A percentile compares a stretch with the other conserved stretches of the same genome.
phyloP scores from a whole-genome alignment of 2,797 vertebrate genomes.

The Sebastes iracundus region DNA sequence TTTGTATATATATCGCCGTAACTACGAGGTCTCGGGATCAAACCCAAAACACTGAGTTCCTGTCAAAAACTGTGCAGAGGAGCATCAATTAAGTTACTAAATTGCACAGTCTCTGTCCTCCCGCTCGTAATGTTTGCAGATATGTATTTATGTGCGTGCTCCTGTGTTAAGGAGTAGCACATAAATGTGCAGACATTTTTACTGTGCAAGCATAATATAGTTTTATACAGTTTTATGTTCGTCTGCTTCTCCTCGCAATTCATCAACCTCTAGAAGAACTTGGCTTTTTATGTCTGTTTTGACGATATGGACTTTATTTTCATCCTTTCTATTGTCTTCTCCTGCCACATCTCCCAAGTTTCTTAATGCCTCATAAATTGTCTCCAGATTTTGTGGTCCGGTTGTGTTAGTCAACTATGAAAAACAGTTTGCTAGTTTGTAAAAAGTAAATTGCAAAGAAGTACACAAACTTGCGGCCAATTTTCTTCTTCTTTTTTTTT shows the following conservation, averaged over 20 bases:
- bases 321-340: constrained; percentile 54
- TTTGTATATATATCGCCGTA: neutral
- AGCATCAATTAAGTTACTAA: constrained; percentile 13
- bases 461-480: constrained; percentile 3
- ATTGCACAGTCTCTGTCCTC: constrained; percentile 5
- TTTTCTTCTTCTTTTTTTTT: neutral
- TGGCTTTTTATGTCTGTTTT: constrained; percentile 50
- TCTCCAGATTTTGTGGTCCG: constrained; percentile 67
- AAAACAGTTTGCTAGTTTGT: constrained; percentile 30
- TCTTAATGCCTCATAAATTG: constrained; percentile 60
- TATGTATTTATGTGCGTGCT: neutral
- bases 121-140: neutral
- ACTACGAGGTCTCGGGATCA: neutral
- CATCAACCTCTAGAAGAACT: constrained; percentile 30
- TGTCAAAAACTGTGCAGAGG: constrained; percentile 7
- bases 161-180: constrained; percentile 5
- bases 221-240: constrained; percentile 30
- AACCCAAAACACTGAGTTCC: neutral
- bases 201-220: neutral
- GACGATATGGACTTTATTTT: constrained; percentile 47
- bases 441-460: constrained; percentile 22
- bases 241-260: constrained; percentile 21
- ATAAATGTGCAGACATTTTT: constrained; percentile 21
- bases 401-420: constrained; percentile 50
- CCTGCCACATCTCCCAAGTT: constrained; percentile 43